Evolutionary conservation across 2,797 vertebrate genomes (phyloP).

Genomic region (Falco concolor): DNA sequence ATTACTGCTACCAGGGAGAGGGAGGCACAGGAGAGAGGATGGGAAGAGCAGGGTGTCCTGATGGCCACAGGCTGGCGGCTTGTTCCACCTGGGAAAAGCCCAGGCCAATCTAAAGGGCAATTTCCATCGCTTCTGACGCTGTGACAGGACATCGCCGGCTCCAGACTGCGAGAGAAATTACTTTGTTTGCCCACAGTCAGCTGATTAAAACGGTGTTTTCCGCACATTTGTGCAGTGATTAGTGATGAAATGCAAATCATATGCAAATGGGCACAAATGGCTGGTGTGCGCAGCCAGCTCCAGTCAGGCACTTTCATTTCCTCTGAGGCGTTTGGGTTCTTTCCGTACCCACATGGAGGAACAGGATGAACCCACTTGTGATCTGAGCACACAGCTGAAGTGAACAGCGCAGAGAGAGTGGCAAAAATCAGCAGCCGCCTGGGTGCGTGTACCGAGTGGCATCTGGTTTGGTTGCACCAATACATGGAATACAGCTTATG

Average conservation of each 20-base stretch:
- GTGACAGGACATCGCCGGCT: background rate
- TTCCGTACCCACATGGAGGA: background rate
- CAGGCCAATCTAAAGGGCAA: background rate
- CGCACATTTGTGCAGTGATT: background rate
- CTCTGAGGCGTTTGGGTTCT: background rate
- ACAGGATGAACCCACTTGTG: background rate
- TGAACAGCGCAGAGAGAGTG: accelerated
- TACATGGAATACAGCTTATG: background rate
- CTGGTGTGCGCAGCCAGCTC: background rate
- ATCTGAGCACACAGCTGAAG: background rate
- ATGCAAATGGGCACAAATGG: conserved; percentile 22
- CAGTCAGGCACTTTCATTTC: background rate
- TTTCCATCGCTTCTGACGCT: background rate
- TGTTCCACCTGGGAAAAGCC: background rate
- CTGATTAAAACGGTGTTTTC: conserved; percentile 20
- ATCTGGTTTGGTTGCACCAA: background rate
- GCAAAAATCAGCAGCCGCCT: background rate
- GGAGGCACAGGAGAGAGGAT: background rate
- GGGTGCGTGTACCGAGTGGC: background rate
- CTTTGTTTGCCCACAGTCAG: conserved; percentile 22
- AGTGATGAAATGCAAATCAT: conserved; percentile 21
- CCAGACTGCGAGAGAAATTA: background rate
- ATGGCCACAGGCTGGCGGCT: background rate
- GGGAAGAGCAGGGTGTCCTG: background rate
- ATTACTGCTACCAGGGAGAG: background rate